Base-by-base conservation (phyloP, 2,888 invertebrate species). In the Alcis repandata region DNA sequence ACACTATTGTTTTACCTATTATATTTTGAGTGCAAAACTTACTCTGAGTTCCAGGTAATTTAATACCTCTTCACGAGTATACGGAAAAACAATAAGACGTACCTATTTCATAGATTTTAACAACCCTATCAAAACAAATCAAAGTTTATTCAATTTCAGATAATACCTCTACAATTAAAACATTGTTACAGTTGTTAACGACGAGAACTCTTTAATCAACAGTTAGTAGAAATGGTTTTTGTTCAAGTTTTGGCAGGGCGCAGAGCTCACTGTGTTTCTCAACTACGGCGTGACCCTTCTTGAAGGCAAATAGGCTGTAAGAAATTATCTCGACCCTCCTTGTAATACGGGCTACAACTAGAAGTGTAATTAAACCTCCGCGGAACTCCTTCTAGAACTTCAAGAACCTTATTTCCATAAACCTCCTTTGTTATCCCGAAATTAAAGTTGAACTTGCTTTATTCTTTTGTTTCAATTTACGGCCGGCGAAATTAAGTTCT, bases 361-460 rank as follows among this genome's bases (percentile, higher is more conserved):
- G 85, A 88, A 89, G 83, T 85, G 83, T 89, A 87, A 89, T 91
- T 91, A 90, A 90, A 87, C 78, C 83, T 79, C 70, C 69, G 68
- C 72, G 62, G 49, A 63, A 61, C 67, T 67, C 51, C 59, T 52
- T 7, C 17, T 36, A 32, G 40, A 27, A 59, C 59, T 71, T 75
- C 72, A 71, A 74, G 74, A 62, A 63, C 66, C 69, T 72, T 49
- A 36, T 59, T 56, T 59, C 57, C 66, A 53, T 66, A 61, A 80
- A 76, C 71, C 69, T 75, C 62, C 63, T 68, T 63, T 61, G 63
- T 68, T 64, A 64, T 63, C 52, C 59, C 15, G 41, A 62, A 64
- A 64, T 48, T 67, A 41, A 61, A 66, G 59, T 57, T 19, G 58
- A 62, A 65, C 57, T 53, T 40, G 51, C 56, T 54, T 59, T 38